Evolutionary conservation across 2,113 vertebrate species (phyloP), one percentile per base, ranked within the genome.

Genomic region (Piprites chloris): DNA sequence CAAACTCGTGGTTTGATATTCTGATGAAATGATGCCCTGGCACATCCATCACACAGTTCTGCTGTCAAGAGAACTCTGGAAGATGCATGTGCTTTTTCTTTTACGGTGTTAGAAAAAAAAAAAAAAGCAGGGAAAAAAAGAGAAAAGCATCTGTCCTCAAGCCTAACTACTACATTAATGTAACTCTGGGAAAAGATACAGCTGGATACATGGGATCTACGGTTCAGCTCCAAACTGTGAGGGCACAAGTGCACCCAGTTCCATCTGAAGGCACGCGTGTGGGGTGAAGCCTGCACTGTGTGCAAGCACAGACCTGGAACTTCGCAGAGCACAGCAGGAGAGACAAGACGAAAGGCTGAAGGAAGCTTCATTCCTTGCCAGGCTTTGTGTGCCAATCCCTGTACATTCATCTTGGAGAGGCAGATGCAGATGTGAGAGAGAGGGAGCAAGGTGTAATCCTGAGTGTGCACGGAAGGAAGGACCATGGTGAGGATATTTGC

Each of bases 41-140:
- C 77, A 69, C 95, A 96, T 97, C 96, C 87, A 96, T 97, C 96
- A 97, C 71, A 20, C 78, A 56, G 46, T 61, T 87, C 83, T 75
- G 80, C 92, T 97, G 92, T 96, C 95, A 92, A 66, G 68, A 96
- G 77, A 94, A 69, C 71, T 87, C 93, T 87, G 92, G 74, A 95
- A 96, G 95, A 96, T 32, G 83, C 91, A 92, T 66, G 82, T 95
- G 83, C 14, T 87, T 97, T 94, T 94, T 76, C 92, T 95, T 93
- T 89, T 42, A 67, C 19, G 16, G 59, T 42, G 41, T 28, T 85
- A 28, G 52, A 32, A 73, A 30, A 63, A 47, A 69, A 32, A 73
- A 30, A 63, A 47, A 69, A 83, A 33, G 35, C 22, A 76, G 49
- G 35, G 23, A 62, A 61, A 24, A 19, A 32, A 32, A 32, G 28